Percentiles rank a stretch among this genome's conserved stretches.
phyloP scores from a whole-genome alignment of 2,888 invertebrate species.

The Nezara viridula region DNA sequence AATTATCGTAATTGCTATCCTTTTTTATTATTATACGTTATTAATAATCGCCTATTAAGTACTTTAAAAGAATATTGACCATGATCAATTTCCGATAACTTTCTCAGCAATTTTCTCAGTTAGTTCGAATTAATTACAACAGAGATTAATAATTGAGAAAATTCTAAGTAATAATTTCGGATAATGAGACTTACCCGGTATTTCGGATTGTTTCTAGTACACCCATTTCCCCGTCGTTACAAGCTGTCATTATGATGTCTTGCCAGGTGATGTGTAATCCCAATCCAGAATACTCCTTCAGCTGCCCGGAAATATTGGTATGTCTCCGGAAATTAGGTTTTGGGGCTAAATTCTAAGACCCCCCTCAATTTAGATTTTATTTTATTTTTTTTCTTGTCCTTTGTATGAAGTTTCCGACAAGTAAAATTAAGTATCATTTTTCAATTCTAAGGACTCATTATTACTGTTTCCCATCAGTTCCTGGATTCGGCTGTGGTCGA shows the following conservation, averaged over 20 bases:
- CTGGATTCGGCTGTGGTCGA: not conserved
- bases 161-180: not conserved
- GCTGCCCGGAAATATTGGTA: slow-evolving; percentile 34
- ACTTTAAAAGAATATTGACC: not conserved
- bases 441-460: slow-evolving; percentile 16
- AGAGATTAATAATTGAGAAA: not conserved
- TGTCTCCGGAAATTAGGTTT: slow-evolving; percentile 49
- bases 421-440: not conserved
- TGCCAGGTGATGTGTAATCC: not conserved
- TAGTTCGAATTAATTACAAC: not conserved
- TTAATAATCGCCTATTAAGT: not conserved
- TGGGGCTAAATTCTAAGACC: not conserved
- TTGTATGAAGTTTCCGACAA: slow-evolving; percentile 7
- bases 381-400: not conserved
- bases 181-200: not conserved
- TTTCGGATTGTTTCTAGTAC: not conserved
- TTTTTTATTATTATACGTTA: no score
- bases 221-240: not conserved
- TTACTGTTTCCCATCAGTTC: not conserved
- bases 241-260: not conserved
- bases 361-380: not conserved
- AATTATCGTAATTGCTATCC: no score
- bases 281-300: not conserved
- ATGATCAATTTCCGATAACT: not conserved
- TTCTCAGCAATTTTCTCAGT: no score